phyloP scores from a whole-genome alignment of 2,113 vertebrate species.

The Antechinus stuartii region DNA sequence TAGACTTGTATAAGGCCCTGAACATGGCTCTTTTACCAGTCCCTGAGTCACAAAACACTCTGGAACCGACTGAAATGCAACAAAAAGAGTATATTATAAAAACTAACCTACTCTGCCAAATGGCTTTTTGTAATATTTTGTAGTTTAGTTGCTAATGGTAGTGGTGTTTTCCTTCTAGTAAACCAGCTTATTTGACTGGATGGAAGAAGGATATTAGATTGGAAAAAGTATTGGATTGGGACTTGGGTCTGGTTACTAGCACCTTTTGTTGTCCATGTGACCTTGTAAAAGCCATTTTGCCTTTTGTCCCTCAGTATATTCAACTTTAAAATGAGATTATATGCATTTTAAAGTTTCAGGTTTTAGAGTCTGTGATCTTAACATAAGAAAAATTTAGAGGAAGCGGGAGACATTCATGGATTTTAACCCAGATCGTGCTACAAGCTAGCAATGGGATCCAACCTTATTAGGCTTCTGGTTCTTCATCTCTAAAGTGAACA shows the following conservation, averaged over 20 bases:
- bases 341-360: neutral
- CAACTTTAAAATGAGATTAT: neutral
- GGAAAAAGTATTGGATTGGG: neutral
- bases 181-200: neutral
- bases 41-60: neutral
- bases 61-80: neutral
- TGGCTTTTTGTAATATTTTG: neutral
- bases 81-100: neutral
- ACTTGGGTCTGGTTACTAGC: neutral
- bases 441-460: neutral
- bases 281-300: neutral
- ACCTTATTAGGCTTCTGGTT: neutral
- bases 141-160: neutral
- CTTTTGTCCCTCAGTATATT: neutral
- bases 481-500: neutral
- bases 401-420: neutral
- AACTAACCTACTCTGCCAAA: neutral
- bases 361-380: neutral
- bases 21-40: neutral
- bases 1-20: neutral
- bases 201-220: neutral
- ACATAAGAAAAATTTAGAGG: neutral
- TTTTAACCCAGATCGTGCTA: neutral
- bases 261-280: neutral
- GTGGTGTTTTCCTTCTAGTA: neutral